Evolutionary conservation across 2,888 invertebrate genomes (phyloP).

Genomic region (Eudasyphora cyanicolor): DNA sequence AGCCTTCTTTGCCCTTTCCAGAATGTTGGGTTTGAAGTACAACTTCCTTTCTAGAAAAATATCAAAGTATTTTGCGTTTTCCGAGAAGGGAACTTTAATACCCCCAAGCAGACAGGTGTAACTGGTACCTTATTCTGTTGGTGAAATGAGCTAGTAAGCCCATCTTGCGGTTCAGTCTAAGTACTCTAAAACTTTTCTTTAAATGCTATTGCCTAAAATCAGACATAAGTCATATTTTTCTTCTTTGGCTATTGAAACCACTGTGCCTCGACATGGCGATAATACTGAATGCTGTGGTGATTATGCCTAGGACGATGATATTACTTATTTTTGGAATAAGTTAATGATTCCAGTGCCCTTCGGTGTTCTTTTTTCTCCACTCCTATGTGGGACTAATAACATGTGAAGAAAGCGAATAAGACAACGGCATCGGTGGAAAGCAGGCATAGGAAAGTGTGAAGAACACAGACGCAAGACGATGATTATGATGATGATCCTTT

Average conservation of each 20-base stretch:
- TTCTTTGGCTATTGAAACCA: neutral
- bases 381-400: constrained; percentile 54
- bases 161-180: too few relatives aligned
- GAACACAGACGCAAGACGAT: constrained; percentile 41
- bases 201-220: too few relatives aligned
- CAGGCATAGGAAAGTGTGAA: constrained; percentile 38
- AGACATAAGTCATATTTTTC: too few relatives aligned
- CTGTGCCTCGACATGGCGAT: neutral
- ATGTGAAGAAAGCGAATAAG: constrained; percentile 16
- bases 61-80: too few relatives aligned
- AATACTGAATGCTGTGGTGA: neutral
- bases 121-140: too few relatives aligned
- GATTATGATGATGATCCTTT: constrained; percentile 20
- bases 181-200: too few relatives aligned
- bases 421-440: neutral
- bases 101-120: too few relatives aligned
- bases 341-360: constrained; percentile 64
- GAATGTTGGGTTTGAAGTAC: too few relatives aligned
- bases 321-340: constrained; percentile 61
- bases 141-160: too few relatives aligned
- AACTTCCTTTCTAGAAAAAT: too few relatives aligned
- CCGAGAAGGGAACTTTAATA: too few relatives aligned
- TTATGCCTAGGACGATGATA: constrained; percentile 17
- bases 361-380: constrained; percentile 29
- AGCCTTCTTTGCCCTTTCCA: too few relatives aligned